These are phyloP conservation scores for Pollicipes pollicipes DNA, from an alignment of 1,140 invertebrate species.

Conservation along the genomic window DNA sequence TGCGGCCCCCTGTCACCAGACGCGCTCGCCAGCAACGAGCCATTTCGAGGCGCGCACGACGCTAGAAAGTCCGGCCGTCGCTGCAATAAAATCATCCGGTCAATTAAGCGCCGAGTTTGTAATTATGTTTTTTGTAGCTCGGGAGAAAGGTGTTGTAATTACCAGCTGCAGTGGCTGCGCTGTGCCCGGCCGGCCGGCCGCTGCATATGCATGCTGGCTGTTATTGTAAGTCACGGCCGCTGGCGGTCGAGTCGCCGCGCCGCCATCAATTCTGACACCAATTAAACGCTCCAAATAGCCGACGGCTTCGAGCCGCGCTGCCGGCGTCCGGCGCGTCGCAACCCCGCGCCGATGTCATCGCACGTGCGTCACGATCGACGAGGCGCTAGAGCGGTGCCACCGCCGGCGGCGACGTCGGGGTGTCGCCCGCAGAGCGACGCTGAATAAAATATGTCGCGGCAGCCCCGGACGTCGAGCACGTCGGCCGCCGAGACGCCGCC, in stretches of 20 bases:
- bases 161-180: not conserved
- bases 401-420: too few species aligned
- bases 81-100: not conserved
- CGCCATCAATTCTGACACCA: not conserved
- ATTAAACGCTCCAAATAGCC: not conserved
- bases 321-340: too few species aligned
- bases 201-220: not conserved
- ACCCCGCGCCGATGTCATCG: not conserved
- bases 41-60: not conserved
- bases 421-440: too few species aligned
- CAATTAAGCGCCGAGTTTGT: not conserved
- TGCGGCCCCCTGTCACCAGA: not conserved
- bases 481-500: too few species aligned
- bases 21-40: not conserved
- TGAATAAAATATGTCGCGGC: too few species aligned
- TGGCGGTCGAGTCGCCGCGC: too few species aligned
- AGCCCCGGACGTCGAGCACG: too few species aligned
- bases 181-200: too few species aligned
- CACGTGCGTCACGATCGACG: not conserved
- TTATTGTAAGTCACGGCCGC: not conserved
- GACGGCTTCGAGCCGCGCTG: too few species aligned
- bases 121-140: not conserved
- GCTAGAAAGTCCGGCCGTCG: not conserved
- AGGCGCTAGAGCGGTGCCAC: not conserved
- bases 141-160: not conserved